Conservation (phyloP, 2,113 vertebrate species). For the Albula glossodonta region DNA sequence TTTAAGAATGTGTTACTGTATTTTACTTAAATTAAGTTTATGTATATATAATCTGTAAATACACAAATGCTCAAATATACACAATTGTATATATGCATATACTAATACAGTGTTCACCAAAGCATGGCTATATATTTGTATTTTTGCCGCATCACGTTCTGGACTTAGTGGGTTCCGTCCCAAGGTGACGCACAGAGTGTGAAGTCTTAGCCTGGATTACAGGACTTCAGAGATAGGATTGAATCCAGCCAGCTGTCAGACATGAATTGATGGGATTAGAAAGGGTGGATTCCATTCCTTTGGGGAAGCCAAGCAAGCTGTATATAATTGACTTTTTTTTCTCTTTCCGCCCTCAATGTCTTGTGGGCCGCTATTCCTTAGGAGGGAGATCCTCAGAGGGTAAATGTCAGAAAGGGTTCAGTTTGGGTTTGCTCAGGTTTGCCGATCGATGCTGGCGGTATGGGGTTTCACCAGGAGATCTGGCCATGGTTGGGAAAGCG, state of each 20-base stretch:
- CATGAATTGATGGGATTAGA: constrained; percentile 77
- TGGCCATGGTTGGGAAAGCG: constrained; percentile 37
- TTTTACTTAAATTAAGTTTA: not conserved
- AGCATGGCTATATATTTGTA: constrained; percentile 25
- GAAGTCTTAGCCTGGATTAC: constrained; percentile 76
- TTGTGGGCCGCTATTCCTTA: constrained; percentile 60
- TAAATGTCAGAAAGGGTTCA: constrained; percentile 60
- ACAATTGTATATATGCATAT: not conserved
- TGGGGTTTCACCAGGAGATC: constrained; percentile 60
- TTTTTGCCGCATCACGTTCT: constrained; percentile 44
- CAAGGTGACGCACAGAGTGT: constrained; percentile 55
- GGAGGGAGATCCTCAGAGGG: constrained; percentile 62
- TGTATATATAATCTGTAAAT: not conserved
- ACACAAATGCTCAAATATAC: not conserved
- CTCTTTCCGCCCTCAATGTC: constrained; percentile 52
- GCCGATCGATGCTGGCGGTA: constrained; percentile 64
- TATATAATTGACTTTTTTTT: constrained; percentile 68
- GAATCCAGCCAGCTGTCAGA: constrained; percentile 69
- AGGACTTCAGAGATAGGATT: constrained; percentile 65
- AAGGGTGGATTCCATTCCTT: constrained; percentile 65
- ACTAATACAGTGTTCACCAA: constrained; percentile 25
- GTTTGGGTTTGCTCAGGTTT: constrained; percentile 59
- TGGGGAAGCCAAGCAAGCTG: constrained; percentile 60
- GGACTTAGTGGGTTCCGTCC: constrained; percentile 45
- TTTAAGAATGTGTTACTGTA: not conserved